Percentiles rank a stretch among this genome's conserved stretches.
Conservation (phyloP, 2,888 invertebrate genomes). For the Tinea semifulvella region DNA sequence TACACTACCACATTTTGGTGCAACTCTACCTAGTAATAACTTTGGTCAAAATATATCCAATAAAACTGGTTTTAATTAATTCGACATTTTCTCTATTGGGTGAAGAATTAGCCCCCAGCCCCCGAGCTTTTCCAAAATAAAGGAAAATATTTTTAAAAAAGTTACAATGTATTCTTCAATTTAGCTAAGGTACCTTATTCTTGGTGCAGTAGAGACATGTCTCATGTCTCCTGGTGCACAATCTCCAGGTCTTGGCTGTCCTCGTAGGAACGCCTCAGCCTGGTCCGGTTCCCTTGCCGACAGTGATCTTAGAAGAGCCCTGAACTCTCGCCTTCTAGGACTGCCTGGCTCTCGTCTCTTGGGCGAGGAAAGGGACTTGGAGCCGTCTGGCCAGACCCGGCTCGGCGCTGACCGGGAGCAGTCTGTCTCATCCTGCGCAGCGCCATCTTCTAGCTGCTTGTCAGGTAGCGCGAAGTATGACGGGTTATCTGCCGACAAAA, state of each 20-base stretch:
- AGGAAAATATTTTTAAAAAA: no score
- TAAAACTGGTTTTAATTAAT: background rate
- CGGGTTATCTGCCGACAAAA: constrained; percentile 74
- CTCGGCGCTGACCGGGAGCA: constrained; percentile 75
- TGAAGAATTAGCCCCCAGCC: background rate
- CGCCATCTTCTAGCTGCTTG: constrained; percentile 48
- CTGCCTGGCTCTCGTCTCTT: constrained; percentile 49
- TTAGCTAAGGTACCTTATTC: constrained; percentile 59
- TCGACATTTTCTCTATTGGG: background rate
- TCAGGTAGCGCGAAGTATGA: constrained; percentile 77
- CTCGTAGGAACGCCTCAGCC: constrained; percentile 71
- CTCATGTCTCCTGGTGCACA: constrained; percentile 67
- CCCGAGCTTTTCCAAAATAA: background rate
- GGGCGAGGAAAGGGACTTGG: constrained; percentile 45
- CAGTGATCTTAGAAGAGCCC: constrained; percentile 69
- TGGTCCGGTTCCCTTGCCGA: constrained; percentile 72
- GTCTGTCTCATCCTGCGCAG: constrained; percentile 28
- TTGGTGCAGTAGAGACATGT: constrained; percentile 52
- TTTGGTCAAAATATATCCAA: no score
- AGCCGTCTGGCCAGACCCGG: constrained; percentile 61
- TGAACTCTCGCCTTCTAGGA: constrained; percentile 60
- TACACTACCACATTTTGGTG: no score
- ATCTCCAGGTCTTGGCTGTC: constrained; percentile 76
- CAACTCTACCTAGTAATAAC: no score
- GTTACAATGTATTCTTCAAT: background rate